phyloP scores from a whole-genome alignment of 2,113 vertebrate genomes.

The Hyperopisus bebe region DNA sequence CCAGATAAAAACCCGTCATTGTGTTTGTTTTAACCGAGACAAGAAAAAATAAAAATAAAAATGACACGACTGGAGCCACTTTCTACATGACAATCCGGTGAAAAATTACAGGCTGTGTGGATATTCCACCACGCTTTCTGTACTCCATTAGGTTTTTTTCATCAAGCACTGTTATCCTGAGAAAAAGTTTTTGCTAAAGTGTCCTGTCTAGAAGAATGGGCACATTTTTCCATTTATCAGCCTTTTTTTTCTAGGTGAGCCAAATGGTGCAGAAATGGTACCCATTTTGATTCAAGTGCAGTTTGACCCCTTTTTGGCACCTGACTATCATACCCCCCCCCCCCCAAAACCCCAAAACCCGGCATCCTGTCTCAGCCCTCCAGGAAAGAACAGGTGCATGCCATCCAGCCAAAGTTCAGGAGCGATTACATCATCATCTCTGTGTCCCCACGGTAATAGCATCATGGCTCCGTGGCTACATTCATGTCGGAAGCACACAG shows the following conservation, averaged over 20 bases:
- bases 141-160: background rate
- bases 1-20: background rate
- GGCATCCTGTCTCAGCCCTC: slow-evolving; percentile 55
- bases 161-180: background rate
- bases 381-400: slow-evolving; percentile 42
- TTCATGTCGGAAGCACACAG: background rate
- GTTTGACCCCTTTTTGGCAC: background rate
- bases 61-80: background rate
- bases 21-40: background rate
- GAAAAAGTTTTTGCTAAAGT: background rate
- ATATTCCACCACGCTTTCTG: background rate
- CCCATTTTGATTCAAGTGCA: slow-evolving; percentile 14
- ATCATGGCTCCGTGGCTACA: slow-evolving; percentile 29
- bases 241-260: background rate
- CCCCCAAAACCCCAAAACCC: slow-evolving; percentile 42
- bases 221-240: background rate
- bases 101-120: background rate
- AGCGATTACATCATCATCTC: background rate
- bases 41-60: background rate
- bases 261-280: background rate
- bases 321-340: slow-evolving; percentile 44
- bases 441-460: slow-evolving; percentile 23
- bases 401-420: background rate
- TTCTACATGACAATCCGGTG: background rate
- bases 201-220: background rate